Evolutionary conservation across 1,140 invertebrate genomes (phyloP).

Genomic region (Araneus ventricosus): DNA sequence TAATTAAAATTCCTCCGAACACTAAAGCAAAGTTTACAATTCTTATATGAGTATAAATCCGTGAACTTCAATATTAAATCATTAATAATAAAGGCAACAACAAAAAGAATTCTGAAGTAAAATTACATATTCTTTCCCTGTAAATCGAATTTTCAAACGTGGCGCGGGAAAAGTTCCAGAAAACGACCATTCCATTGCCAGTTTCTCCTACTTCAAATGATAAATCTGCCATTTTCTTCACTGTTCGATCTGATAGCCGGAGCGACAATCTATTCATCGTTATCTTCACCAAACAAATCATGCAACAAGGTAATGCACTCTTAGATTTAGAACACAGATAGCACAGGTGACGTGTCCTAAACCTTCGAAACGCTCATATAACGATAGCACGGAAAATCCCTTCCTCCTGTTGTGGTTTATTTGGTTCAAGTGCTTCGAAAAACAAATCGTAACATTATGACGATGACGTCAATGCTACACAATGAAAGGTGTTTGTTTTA

Average conservation of each 20-base stretch:
- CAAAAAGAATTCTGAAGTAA: no score
- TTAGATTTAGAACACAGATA: conserved; percentile 42
- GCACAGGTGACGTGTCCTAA: conserved; percentile 18
- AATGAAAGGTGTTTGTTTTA: background rate
- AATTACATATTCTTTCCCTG: no score
- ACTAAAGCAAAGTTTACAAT: no score
- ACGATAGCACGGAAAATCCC: conserved; percentile 8
- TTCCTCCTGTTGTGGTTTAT: background rate
- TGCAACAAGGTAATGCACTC: conserved; percentile 39
- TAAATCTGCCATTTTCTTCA: background rate
- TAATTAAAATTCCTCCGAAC: no score
- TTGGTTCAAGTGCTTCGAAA: background rate
- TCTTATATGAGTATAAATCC: no score
- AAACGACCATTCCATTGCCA: background rate
- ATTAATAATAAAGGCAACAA: no score
- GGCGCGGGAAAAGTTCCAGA: no score
- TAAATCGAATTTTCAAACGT: no score
- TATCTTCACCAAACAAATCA: conserved; percentile 38
- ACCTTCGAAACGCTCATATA: background rate
- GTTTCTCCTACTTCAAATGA: background rate
- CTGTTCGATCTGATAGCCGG: background rate
- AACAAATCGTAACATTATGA: background rate
- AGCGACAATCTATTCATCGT: background rate
- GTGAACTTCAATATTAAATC: no score
- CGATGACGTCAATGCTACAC: background rate